Conservation (phyloP, 1,140 invertebrate species). For the Trypoxylus dichotomus region DNA sequence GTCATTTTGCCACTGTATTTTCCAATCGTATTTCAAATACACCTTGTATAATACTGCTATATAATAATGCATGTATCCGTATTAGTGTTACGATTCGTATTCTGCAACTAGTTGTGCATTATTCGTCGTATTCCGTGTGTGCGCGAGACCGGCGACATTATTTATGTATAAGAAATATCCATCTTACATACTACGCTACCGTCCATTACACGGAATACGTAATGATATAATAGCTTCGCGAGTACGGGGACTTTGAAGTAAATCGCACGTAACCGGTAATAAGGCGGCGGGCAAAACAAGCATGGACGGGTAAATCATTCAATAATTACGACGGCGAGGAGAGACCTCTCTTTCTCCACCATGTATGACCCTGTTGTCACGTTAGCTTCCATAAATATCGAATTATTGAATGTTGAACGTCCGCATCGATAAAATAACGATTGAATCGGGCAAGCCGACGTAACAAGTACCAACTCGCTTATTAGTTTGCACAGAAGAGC, state of each 20-base stretch:
- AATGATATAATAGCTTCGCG: neutral
- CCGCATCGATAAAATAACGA: no score
- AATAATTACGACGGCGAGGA: neutral
- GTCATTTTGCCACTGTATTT: no score
- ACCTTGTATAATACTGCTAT: neutral
- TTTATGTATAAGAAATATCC: neutral
- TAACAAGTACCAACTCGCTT: no score
- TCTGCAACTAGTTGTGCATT: neutral
- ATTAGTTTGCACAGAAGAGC: no score
- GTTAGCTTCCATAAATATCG: neutral
- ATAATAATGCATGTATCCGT: neutral
- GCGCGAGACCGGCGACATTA: neutral
- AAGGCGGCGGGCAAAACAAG: neutral
- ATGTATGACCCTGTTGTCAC: neutral
- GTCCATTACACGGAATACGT: neutral
- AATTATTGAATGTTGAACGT: neutral
- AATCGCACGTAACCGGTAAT: slow-evolving; percentile 5
- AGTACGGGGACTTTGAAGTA: neutral
- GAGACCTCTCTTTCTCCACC: no score
- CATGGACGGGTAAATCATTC: neutral
- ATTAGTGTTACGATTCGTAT: neutral
- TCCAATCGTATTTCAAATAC: neutral
- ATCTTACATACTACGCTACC: neutral
- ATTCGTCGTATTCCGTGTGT: neutral
- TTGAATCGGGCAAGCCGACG: no score